Evolutionary conservation across 2,888 invertebrate genomes (phyloP).

Genomic region (Pimpla rufipes): DNA sequence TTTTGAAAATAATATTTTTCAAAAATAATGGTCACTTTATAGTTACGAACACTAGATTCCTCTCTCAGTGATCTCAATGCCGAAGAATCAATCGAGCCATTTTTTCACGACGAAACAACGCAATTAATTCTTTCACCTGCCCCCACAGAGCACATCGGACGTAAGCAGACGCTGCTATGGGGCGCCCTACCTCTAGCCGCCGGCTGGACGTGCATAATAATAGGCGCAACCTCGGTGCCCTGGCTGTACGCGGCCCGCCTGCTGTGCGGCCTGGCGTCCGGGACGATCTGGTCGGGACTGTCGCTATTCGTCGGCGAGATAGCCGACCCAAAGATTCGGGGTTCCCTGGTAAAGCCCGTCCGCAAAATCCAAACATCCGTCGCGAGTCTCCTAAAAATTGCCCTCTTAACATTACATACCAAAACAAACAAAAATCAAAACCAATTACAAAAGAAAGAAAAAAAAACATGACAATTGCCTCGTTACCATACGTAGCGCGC

Average conservation of each 20-base stretch:
- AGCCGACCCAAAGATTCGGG: constrained; percentile 82
- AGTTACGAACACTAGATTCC: too few relatives aligned
- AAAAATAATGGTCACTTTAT: too few relatives aligned
- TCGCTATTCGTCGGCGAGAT: constrained; percentile 81
- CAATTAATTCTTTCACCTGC: background rate
- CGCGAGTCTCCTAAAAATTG: background rate
- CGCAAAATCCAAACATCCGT: constrained; percentile 27
- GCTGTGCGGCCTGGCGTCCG: constrained; percentile 79
- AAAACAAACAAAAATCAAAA: background rate
- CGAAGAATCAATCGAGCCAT: too few relatives aligned
- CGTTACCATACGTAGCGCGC: background rate
- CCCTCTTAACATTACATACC: background rate
- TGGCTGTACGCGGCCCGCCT: constrained; percentile 81
- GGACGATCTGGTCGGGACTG: constrained; percentile 81
- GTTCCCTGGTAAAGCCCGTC: constrained; percentile 78
- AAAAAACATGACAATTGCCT: background rate
- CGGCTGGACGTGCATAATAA: constrained; percentile 80
- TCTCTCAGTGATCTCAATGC: too few relatives aligned
- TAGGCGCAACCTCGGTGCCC: constrained; percentile 77
- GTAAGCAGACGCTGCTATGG: constrained; percentile 79
- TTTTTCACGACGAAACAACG: background rate
- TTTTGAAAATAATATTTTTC: too few relatives aligned
- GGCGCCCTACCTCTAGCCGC: constrained; percentile 76
- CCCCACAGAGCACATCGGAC: constrained; percentile 77
- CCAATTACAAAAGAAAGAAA: background rate